phyloP scores from a whole-genome alignment of 2,888 invertebrate species.

The Amiota minor region DNA sequence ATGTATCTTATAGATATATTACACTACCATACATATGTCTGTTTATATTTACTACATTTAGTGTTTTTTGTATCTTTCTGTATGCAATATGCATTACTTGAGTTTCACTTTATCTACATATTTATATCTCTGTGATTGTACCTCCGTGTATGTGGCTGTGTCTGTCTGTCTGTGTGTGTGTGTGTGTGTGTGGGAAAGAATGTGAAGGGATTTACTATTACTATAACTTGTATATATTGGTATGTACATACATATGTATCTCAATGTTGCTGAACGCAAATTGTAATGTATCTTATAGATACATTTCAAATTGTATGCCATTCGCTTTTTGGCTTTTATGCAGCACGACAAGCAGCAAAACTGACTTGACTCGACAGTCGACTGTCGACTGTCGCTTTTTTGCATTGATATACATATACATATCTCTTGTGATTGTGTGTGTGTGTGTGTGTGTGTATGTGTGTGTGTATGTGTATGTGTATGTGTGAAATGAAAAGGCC shows the following conservation, averaged over 20 bases:
- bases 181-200: slow-evolving; percentile 60
- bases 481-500: slow-evolving; percentile 22
- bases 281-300: slow-evolving; percentile 64
- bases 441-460: too few relatives aligned
- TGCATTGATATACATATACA: slow-evolving; percentile 12
- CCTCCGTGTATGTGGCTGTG: not conserved
- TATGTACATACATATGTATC: slow-evolving; percentile 11
- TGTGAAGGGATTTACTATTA: slow-evolving; percentile 64
- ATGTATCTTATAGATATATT: not conserved
- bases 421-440: too few relatives aligned
- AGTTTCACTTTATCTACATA: not conserved
- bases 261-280: slow-evolving; percentile 41
- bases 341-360: slow-evolving; percentile 16
- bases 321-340: slow-evolving; percentile 52
- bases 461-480: too few relatives aligned
- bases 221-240: slow-evolving; percentile 32
- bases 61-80: slow-evolving; percentile 24
- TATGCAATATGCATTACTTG: slow-evolving; percentile 27
- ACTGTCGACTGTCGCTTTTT: slow-evolving; percentile 17
- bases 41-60: not conserved
- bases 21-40: not conserved
- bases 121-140: not conserved
- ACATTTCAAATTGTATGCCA: slow-evolving; percentile 60
- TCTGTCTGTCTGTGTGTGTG: slow-evolving; percentile 35
- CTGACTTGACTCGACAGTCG: not conserved